Conservation (phyloP, 2,888 invertebrate genomes). For the Conus canariensis region DNA sequence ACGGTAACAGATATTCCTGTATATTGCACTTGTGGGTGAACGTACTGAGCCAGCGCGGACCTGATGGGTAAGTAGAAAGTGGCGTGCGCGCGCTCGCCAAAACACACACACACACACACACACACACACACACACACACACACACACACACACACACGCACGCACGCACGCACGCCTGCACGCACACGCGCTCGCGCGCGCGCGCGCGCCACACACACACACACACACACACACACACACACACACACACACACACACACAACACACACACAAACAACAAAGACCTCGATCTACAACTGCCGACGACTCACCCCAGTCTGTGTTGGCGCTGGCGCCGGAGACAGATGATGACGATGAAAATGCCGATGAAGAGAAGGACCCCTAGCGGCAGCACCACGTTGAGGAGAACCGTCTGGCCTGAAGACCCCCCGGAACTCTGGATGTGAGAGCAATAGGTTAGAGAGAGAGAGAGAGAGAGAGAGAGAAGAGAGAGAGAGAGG, state of each 20-base stretch:
- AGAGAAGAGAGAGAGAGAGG: no score
- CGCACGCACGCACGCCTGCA: not conserved
- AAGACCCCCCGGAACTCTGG: not conserved
- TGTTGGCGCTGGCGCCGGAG: constrained; percentile 46
- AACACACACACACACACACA: no score
- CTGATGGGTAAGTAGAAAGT: no score
- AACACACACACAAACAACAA: not conserved
- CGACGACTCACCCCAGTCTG: constrained; percentile 11
- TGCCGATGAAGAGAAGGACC: constrained; percentile 54
- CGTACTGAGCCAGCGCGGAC: no score
- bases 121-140: not conserved
- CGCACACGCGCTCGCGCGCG: not conserved
- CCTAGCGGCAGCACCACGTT: constrained; percentile 64
- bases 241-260: not conserved
- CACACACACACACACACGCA: not conserved
- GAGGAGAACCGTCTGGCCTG: constrained; percentile 39
- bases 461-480: no score
- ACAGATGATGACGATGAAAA: constrained; percentile 57
- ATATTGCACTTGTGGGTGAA: no score
- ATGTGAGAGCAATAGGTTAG: no score
- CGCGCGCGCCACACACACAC: not conserved
- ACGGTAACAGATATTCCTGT: no score
- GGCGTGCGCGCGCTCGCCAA: no score
- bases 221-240: not conserved
- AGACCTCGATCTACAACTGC: not conserved